phyloP scores from a whole-genome alignment of 2,888 invertebrate species.

The Chelonus formosanus region DNA sequence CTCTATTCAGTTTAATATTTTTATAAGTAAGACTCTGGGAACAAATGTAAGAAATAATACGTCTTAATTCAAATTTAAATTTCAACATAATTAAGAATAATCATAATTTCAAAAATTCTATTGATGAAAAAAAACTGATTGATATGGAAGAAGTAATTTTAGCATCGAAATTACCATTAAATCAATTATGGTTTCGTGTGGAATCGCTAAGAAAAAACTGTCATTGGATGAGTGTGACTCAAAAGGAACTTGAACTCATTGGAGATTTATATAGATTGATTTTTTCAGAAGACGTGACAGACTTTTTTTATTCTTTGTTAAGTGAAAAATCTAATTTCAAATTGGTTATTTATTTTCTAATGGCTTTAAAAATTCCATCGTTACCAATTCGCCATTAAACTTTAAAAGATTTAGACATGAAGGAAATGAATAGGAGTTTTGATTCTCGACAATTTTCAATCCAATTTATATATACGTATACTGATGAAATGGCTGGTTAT shows the following conservation, averaged over 20 bases:
- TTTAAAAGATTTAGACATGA: conserved; percentile 51
- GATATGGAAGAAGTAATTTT: conserved; percentile 73
- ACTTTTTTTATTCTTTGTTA: conserved; percentile 75
- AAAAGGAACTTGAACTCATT: conserved; percentile 65
- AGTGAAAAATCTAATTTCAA: conserved; percentile 70
- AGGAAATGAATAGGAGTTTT: conserved; percentile 48
- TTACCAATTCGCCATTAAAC: conserved; percentile 63
- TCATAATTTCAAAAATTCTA: conserved; percentile 46
- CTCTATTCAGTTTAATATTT: conserved; percentile 69
- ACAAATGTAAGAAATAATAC: conserved; percentile 76
- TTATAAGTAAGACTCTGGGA: conserved; percentile 80
- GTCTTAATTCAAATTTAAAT: conserved; percentile 75
- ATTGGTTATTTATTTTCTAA: conserved; percentile 70
- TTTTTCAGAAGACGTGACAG: conserved; percentile 72
- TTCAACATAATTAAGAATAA: conserved; percentile 56
- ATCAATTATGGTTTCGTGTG: conserved; percentile 78
- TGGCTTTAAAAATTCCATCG: conserved; percentile 71
- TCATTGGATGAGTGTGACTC: conserved; percentile 73
- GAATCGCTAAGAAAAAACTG: conserved; percentile 78
- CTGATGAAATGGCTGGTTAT: conserved; percentile 50
- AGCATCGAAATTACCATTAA: conserved; percentile 74
- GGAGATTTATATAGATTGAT: conserved; percentile 75
- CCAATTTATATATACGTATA: conserved; percentile 53
- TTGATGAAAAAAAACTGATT: conserved; percentile 67
- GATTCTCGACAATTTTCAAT: conserved; percentile 56